These are phyloP conservation scores for Eutrigla gurnardus DNA, from an alignment of 2,797 vertebrate species.

Conservation along the genomic window DNA sequence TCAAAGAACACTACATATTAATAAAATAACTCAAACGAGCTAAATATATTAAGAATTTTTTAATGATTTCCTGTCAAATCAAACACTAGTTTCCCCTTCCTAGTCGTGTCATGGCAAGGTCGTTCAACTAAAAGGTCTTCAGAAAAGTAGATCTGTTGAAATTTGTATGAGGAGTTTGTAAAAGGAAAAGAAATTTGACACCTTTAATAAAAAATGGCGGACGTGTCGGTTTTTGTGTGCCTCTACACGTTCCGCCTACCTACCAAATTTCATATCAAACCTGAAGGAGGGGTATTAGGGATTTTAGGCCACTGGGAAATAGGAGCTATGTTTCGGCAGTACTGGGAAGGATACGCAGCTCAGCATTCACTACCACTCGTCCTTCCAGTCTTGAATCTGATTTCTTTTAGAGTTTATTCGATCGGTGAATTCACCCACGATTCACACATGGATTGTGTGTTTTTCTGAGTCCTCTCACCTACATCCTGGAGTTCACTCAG, in stretches of 20 bases:
- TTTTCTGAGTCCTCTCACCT: constrained; percentile 24
- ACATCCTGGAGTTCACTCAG: constrained; percentile 56
- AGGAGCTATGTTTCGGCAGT: constrained; percentile 2
- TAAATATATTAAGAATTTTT: background rate
- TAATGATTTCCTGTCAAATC: background rate
- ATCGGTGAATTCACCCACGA: constrained; percentile 24
- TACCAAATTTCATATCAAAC: too few relatives aligned
- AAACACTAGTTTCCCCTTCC: background rate
- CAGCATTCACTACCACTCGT: background rate
- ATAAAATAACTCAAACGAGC: background rate
- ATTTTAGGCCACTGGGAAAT: background rate
- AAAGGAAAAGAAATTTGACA: too few relatives aligned
- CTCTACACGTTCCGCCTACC: too few relatives aligned
- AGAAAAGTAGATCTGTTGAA: too few relatives aligned
- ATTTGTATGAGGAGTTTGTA: too few relatives aligned
- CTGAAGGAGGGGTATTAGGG: too few relatives aligned
- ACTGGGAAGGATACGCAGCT: background rate
- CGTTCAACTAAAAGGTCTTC: too few relatives aligned
- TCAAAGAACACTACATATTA: background rate
- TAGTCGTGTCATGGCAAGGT: too few relatives aligned
- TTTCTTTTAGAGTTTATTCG: constrained; percentile 38
- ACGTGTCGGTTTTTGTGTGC: too few relatives aligned
- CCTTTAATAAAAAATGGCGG: too few relatives aligned
- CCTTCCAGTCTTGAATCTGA: constrained; percentile 12
- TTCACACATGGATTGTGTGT: constrained; percentile 17